phyloP scores from a whole-genome alignment of 2,797 vertebrate species.

The Morus bassanus region DNA sequence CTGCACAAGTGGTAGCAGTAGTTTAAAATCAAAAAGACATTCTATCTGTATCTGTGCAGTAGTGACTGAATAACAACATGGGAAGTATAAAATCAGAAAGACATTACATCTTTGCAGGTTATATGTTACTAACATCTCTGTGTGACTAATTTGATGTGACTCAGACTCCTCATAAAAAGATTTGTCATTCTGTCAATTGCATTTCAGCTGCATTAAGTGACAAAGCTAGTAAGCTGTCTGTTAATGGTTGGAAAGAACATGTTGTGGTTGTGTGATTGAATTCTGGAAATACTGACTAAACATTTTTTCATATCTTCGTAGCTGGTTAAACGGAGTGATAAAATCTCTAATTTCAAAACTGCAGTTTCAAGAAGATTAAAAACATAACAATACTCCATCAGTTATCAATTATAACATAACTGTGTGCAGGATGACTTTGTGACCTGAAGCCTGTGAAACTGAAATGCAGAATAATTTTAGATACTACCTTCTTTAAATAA shows the following conservation, averaged over 20 bases:
- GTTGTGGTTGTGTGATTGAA: neutral
- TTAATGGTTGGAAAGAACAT: neutral
- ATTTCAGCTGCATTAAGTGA: neutral
- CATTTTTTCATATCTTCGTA: neutral
- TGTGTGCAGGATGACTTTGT: neutral
- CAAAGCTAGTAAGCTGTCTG: neutral
- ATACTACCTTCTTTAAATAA: neutral
- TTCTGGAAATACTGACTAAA: slow-evolving; percentile 34
- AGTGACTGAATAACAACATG: neutral
- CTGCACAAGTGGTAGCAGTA: neutral
- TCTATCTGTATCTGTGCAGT: neutral
- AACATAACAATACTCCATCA: neutral
- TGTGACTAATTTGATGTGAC: slow-evolving; percentile 46
- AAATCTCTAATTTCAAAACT: slow-evolving; percentile 28
- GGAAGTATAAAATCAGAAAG: slow-evolving; percentile 40
- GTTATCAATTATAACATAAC: neutral
- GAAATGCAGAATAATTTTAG: neutral
- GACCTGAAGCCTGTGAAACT: neutral
- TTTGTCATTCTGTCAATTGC: slow-evolving; percentile 38
- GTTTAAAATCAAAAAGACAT: slow-evolving; percentile 30
- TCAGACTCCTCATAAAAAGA: neutral
- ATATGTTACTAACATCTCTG: neutral
- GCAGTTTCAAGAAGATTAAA: slow-evolving; percentile 29
- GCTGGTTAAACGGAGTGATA: slow-evolving; percentile 31
- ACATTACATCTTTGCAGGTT: slow-evolving; percentile 53